Conservation (phyloP, 2,888 invertebrate genomes). For the Chrysolina haemoptera region DNA sequence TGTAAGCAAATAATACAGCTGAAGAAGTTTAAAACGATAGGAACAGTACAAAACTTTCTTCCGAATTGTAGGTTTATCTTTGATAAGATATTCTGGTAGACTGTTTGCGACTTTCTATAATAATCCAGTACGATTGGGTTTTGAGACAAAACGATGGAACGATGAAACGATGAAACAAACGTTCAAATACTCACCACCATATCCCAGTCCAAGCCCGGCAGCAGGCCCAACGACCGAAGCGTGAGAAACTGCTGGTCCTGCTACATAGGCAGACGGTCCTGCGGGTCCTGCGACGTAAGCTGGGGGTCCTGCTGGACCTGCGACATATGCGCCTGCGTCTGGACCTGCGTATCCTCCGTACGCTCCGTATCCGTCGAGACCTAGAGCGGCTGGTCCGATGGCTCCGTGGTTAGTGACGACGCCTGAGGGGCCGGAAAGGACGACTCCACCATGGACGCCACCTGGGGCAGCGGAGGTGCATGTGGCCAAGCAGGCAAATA, state of each 20-base stretch:
- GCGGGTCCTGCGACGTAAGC: slow-evolving; percentile 34
- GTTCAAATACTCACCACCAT: slow-evolving; percentile 26
- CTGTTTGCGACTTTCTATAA: too few species aligned
- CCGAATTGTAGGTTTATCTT: too few species aligned
- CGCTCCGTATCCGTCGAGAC: slow-evolving; percentile 33
- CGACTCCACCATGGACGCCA: slow-evolving; percentile 30
- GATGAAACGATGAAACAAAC: too few species aligned
- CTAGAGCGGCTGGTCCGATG: slow-evolving; percentile 50
- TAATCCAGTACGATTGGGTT: too few species aligned
- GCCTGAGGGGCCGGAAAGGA: slow-evolving; percentile 47
- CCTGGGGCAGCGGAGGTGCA: slow-evolving; percentile 27
- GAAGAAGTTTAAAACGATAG: too few species aligned
- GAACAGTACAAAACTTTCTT: too few species aligned
- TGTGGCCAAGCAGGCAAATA: slow-evolving; percentile 9
- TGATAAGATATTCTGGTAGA: too few species aligned
- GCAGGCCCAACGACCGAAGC: slow-evolving; percentile 44
- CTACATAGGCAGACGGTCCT: slow-evolving; percentile 31
- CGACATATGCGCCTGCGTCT: slow-evolving; percentile 21
- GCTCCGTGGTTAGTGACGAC: slow-evolving; percentile 46
- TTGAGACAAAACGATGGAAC: too few species aligned
- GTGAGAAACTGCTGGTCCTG: slow-evolving; percentile 42
- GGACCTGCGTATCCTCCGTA: slow-evolving; percentile 16
- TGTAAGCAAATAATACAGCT: not conserved
- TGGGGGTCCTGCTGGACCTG: slow-evolving; percentile 27
- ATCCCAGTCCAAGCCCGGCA: slow-evolving; percentile 28